Percentiles rank a stretch among this genome's conserved stretches.
Conservation (phyloP, 1,140 invertebrate species). For the Thaumatotibia leucotreta region DNA sequence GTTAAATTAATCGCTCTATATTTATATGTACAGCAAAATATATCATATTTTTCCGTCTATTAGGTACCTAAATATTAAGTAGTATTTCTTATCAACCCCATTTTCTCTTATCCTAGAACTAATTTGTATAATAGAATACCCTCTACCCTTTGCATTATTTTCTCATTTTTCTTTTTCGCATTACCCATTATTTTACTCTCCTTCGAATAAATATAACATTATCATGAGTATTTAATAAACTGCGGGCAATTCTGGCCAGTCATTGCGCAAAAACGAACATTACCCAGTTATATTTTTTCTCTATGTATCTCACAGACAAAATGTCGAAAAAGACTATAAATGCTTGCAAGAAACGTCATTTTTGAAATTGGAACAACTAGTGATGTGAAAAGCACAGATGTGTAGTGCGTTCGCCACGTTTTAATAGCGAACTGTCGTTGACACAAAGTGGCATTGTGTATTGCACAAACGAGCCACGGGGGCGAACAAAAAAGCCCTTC, state of each 20-base stretch:
- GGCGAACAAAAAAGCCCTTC: slow-evolving; percentile 51
- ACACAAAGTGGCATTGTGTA: slow-evolving; percentile 60
- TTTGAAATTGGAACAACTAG: neutral
- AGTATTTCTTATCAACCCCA: too few species aligned
- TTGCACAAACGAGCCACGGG: slow-evolving; percentile 33
- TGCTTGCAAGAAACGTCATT: neutral
- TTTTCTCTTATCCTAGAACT: too few species aligned
- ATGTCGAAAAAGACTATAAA: neutral
- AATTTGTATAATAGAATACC: too few species aligned
- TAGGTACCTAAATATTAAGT: too few species aligned
- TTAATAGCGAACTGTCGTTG: slow-evolving; percentile 52
- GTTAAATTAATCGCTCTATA: too few species aligned
- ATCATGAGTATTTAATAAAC: neutral
- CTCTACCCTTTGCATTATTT: too few species aligned
- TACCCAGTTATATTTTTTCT: neutral
- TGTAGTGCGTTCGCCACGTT: slow-evolving; percentile 46
- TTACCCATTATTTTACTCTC: neutral
- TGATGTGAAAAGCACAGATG: slow-evolving; percentile 59
- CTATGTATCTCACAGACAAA: neutral
- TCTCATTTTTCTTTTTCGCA: neutral
- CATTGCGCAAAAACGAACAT: neutral
- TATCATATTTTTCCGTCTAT: too few species aligned
- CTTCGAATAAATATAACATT: neutral
- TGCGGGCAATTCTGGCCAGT: neutral
- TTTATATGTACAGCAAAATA: too few species aligned